Base-by-base conservation (phyloP, 2,113 vertebrate genomes). In the Sinocyclocheilus anophthalmus region DNA sequence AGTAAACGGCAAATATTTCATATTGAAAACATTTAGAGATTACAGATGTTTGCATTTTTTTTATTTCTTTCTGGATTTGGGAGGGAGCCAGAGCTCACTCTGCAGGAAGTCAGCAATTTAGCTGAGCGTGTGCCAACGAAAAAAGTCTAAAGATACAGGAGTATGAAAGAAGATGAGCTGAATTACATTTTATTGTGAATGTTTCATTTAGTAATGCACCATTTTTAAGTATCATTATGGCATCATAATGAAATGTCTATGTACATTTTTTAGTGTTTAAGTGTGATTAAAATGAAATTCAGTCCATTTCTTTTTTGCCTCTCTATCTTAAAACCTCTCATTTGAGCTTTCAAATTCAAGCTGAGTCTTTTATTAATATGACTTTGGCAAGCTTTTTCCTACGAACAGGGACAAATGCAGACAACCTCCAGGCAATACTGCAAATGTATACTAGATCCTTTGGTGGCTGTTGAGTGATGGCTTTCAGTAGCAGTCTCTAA, bases 401-500 rank as follows among this genome's bases (percentile, higher is more conserved):
- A 26, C 4, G 24, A 53, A 50, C 73, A 57, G 48, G 12, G 22
- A 50, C 45, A 26, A 24, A 76, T 26, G 45, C 45, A 53, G 45
- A 76, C 45, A 48, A 48, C 45, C 45, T 48, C 53, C 53, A 12
- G 53, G 18, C 48, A 76, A 76, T 76, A 26, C 24, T 50, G 75
- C 75, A 55, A 26, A 53, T 53, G 48, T 55, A 30, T 53, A 3
- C 2, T 50, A 8, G 48, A 53, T 53, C 26, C 45, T 14, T 53
- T 26, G 75, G n/a, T 53, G 48, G 48, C 75, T 55, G 75, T 53
- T 76, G 75, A 76, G 24, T 76, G 75, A 76, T 55, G 8, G 48
- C 75, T 76, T 76, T 85, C 57, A 61, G 33, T n/a, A 63, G 77
- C 53, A 80, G 55, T 50, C 39, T 67, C n/a, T 48, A 50, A 30